Percentiles rank a stretch among this genome's conserved stretches.
Conservation (phyloP, 2,797 vertebrate genomes). For the Coranthus polyacanthus region DNA sequence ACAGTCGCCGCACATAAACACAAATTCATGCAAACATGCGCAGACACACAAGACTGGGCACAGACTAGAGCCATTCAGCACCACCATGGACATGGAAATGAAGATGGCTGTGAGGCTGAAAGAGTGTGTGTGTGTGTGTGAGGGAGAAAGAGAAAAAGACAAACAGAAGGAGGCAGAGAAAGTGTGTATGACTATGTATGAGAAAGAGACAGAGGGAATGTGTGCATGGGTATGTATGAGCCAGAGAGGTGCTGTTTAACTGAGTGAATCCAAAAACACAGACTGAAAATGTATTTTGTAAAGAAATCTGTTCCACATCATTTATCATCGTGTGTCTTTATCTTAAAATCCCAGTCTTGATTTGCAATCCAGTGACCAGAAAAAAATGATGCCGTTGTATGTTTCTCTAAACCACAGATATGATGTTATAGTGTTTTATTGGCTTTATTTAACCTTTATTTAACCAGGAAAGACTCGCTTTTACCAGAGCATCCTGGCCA, state of each 20-base stretch:
- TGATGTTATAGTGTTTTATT: too few relatives aligned
- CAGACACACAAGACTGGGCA: constrained; percentile 27
- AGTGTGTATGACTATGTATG: constrained; percentile 32
- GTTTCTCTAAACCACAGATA: too few relatives aligned
- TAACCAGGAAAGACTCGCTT: too few relatives aligned
- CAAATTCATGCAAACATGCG: constrained; percentile 41
- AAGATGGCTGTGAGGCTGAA: constrained; percentile 36
- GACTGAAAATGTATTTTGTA: constrained; percentile 32
- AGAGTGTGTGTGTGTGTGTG: constrained; percentile 10
- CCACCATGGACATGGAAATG: constrained; percentile 67
- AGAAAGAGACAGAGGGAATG: constrained; percentile 17
- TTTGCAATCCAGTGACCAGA: too few relatives aligned
- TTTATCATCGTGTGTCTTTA: constrained; percentile 39
- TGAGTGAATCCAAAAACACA: constrained; percentile 8
- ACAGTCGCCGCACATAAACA: constrained; percentile 52
- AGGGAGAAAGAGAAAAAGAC: constrained; percentile 9
- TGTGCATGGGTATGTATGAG: constrained; percentile 26
- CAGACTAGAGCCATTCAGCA: constrained; percentile 47
- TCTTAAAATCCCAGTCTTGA: constrained; percentile 8
- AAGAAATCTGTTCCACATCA: constrained; percentile 48
- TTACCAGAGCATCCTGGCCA: too few relatives aligned
- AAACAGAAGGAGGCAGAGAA: constrained; percentile 19
- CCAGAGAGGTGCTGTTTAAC: constrained; percentile 15
- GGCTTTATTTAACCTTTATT: too few relatives aligned
- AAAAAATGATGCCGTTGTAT: too few relatives aligned